Base-by-base conservation (phyloP, 2,888 invertebrate genomes). In the Tetanocera ferruginea region DNA sequence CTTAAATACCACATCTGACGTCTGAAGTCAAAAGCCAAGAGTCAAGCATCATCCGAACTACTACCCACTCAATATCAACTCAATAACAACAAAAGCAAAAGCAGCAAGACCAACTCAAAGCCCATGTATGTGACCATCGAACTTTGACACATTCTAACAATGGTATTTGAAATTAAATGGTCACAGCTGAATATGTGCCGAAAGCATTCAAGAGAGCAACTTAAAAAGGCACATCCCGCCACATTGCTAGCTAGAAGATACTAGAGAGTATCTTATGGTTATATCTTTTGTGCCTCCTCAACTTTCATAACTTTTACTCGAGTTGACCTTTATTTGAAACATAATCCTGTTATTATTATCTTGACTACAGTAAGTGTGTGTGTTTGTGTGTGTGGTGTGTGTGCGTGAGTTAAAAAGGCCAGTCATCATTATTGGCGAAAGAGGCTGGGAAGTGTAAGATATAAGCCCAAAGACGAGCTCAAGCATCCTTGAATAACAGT, bases 251-350 rank as follows among this genome's bases (percentile, higher is more conserved):
- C 2, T 3, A 64, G 34, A 17, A 49, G 23, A 51, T 69, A 43
- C 17, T 19, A 43, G 4, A 67, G 14, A 55, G 55, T 23, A 55
- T 19, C 55, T 55, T 19, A 55, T 28, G 25, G 37, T 34, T 14
- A 34, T 3, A 19, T 37, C 57, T 37, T n/a, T 31, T 11, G 19
- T 25, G 19, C 2, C 19, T 66, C 34, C 74, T 74, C 34, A 52
- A 64, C 66, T 74, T 74, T 66, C 76, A 72, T 52, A 66, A 72
- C 57, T 72, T 72, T 77, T 66, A 57, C 62, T 77, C 23, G 25
- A 66, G 55, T 66, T 77, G 77, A 77, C 77, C 77, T 72, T 77
- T 66, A 77, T 76, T 70, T 51, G 76, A 71, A 76, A 76, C 66
- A 77, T 72, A 72, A 77, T 72, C 66, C 72, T 34, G 37, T 77